Conservation (phyloP, 2,113 vertebrate species). For the Acanthisitta chloris region DNA sequence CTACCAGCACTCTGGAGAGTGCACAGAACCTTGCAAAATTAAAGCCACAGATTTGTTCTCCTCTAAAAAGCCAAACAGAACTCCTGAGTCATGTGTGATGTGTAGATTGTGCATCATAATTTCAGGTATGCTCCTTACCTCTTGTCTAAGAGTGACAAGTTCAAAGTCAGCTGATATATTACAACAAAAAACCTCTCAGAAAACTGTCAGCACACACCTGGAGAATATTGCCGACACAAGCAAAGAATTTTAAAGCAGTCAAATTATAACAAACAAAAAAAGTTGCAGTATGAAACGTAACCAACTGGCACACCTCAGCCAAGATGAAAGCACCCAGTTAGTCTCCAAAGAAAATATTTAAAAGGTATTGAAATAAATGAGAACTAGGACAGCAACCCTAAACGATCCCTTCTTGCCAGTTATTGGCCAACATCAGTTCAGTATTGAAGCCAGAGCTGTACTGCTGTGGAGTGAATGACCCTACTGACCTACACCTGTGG, state of each 20-base stretch:
- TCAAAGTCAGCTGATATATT: constrained; percentile 31
- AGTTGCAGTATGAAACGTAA: neutral
- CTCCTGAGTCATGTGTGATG: constrained; percentile 15
- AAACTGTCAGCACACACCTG: constrained; percentile 11
- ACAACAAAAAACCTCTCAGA: neutral
- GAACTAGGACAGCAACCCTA: neutral
- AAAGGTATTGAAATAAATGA: neutral
- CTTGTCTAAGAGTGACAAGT: constrained; percentile 4
- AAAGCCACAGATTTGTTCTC: constrained; percentile 34
- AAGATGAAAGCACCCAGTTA: neutral
- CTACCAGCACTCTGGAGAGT: constrained; percentile 49
- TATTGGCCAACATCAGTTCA: neutral
- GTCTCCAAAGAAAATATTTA: neutral
- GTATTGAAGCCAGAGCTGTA: neutral
- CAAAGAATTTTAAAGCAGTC: constrained; percentile 12
- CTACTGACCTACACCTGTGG: neutral
- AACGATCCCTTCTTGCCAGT: accelerated
- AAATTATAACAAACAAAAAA: neutral
- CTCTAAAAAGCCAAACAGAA: constrained; percentile 17
- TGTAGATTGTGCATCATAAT: neutral
- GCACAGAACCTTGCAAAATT: constrained; percentile 55
- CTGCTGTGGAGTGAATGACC: neutral
- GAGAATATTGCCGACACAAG: neutral
- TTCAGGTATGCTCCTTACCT: constrained; percentile 3
- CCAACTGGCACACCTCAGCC: neutral